Base-by-base conservation (phyloP, 1,140 invertebrate genomes). In the Zaprionus vittiger region DNA sequence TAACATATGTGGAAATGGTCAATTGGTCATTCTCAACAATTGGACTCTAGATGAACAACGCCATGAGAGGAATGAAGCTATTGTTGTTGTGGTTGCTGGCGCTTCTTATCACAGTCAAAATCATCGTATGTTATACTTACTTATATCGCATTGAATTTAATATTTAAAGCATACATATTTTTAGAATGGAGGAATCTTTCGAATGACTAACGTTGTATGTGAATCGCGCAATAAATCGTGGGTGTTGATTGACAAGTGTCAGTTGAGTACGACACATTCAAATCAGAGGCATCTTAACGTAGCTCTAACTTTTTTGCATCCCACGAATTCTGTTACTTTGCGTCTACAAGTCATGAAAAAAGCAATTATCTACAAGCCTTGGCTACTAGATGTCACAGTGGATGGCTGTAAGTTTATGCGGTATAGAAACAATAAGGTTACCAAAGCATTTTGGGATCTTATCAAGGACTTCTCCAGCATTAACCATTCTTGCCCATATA, bases 151-250 rank as follows among this genome's bases (percentile, higher is more conserved):
- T 64, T n/a, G 5, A 20, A 17, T 4, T 24, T 31, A 22, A 15
- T 54, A 17, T 5, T 64, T 34, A 38, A 49, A 12, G 4, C 37
- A 55, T 68, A 38, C 31, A 34, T 65, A 26, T n/a, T 61, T 64
- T 3, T 34, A 70, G 67, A 47, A 54, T 20, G 57, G 54, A 62
- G 12, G 41, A 14, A 14, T 31, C 41, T 20, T 66, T 5, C 75
- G 75, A 56, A 54, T 81, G 62, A 81, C 76, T 6, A 81, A 81
- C 47, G 66, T 55, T 2, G 63, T 71, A 15, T 81, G 79, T 5
- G 57, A 75, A 37, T 75, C 72, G 0, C 62, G 34, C 15, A 81
- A 81, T 28, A 47, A 79, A 28, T 79, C 78, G 14, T 82, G 78
- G 80, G 74, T 82, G 0, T 11, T 24, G 0, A 2, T 81, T n/a